phyloP scores from a whole-genome alignment of 2,797 vertebrate genomes.

The Aeoliscus strigatus region DNA sequence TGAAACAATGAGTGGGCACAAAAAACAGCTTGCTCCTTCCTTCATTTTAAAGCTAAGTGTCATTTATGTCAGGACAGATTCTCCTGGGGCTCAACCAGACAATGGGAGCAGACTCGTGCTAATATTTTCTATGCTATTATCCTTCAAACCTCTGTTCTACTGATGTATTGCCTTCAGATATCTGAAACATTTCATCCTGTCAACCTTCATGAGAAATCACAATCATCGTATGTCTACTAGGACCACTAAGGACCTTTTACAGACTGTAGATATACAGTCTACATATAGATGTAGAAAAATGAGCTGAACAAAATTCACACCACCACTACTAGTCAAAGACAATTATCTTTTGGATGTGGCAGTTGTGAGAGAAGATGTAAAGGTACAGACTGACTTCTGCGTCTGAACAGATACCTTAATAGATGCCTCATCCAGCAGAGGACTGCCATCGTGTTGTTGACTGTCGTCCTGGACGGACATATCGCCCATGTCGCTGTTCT shows the following conservation, averaged over 20 bases:
- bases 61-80: neutral
- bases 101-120: too few relatives aligned
- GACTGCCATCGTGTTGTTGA: constrained; percentile 35
- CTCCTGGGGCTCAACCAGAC: neutral
- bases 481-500: constrained; percentile 42
- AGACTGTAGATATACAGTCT: too few relatives aligned
- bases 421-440: constrained; percentile 40
- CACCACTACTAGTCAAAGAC: too few relatives aligned
- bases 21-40: neutral
- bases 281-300: too few relatives aligned
- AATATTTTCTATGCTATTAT: too few relatives aligned
- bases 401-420: constrained; percentile 65
- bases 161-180: neutral
- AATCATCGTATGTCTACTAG: neutral
- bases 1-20: neutral
- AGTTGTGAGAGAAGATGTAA: too few relatives aligned
- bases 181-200: constrained; percentile 3
- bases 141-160: neutral
- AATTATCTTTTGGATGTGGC: too few relatives aligned
- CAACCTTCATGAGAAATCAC: neutral
- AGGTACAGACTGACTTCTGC: too few relatives aligned
- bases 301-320: too few relatives aligned
- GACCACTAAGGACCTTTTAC: neutral
- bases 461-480: constrained; percentile 43
- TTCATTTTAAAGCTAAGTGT: neutral